phyloP scores from a whole-genome alignment of 2,888 invertebrate species.

The Tachina lurida region DNA sequence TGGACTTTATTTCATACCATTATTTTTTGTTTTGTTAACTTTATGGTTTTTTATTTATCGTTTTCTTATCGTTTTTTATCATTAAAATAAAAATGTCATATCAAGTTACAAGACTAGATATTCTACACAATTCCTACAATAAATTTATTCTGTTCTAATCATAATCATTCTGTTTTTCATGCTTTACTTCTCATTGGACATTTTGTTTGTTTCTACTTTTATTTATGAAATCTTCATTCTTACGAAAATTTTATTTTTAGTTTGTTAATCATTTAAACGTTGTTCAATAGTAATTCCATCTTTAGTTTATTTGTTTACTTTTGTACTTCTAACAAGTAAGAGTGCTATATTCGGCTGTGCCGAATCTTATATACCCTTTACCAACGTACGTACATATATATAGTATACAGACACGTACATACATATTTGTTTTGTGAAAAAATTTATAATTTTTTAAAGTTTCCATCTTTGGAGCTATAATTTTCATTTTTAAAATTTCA shows the following conservation, averaged over 20 bases:
- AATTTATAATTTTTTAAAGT: too few relatives aligned
- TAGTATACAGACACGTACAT: too few relatives aligned
- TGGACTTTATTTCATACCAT: neutral
- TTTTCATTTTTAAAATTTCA: too few relatives aligned
- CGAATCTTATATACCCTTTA: too few relatives aligned
- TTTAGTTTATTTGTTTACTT: conserved; percentile 19
- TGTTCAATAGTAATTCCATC: neutral
- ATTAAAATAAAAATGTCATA: conserved; percentile 38
- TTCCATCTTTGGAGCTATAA: too few relatives aligned
- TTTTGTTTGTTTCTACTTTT: neutral
- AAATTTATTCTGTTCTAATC: conserved; percentile 20
- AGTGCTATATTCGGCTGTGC: too few relatives aligned
- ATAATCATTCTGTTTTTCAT: conserved; percentile 3
- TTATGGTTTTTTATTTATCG: neutral
- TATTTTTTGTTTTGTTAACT: neutral
- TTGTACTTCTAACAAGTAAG: conserved; percentile 10
- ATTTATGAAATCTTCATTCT: neutral
- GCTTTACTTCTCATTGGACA: conserved; percentile 5
- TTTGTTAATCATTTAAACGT: conserved; percentile 6
- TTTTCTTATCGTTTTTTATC: conserved; percentile 4
- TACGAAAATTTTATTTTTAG: conserved; percentile 31
- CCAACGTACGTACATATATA: too few relatives aligned
- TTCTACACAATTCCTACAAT: neutral
- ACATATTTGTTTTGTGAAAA: too few relatives aligned
- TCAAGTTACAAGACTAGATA: conserved; percentile 20